Evolutionary conservation across 2,797 vertebrate genomes (phyloP).

Genomic region (Sphenopsis melanotis): DNA sequence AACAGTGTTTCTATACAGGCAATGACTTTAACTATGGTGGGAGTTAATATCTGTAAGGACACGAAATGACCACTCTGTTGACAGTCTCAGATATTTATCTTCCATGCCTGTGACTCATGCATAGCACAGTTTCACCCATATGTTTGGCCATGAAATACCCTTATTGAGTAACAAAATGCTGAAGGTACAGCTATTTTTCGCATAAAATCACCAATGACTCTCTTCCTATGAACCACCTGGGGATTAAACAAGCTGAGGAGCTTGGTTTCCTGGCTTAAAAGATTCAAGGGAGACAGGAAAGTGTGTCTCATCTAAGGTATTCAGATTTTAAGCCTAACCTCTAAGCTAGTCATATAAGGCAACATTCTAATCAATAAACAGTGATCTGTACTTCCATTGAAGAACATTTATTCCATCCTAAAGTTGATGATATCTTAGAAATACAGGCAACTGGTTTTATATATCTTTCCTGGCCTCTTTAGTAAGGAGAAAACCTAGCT

Average conservation of each 20-base stretch:
- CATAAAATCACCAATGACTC: background rate
- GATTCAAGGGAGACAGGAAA: background rate
- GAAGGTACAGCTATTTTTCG: background rate
- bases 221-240: background rate
- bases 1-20: background rate
- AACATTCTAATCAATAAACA: background rate
- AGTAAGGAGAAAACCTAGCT: background rate
- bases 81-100: constrained; percentile 18
- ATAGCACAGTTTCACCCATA: background rate
- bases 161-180: background rate
- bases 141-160: background rate
- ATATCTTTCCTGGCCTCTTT: background rate
- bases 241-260: background rate
- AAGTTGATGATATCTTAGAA: background rate
- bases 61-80: constrained; percentile 41
- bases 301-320: background rate
- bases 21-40: background rate
- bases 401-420: background rate
- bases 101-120: background rate
- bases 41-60: constrained; percentile 1
- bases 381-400: background rate
- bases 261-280: background rate
- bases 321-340: background rate
- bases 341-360: background rate
- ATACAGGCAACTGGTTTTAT: background rate